These are phyloP conservation scores for Apodemia duryi DNA, from an alignment of 2,888 invertebrate genomes.

Conservation along the genomic window DNA sequence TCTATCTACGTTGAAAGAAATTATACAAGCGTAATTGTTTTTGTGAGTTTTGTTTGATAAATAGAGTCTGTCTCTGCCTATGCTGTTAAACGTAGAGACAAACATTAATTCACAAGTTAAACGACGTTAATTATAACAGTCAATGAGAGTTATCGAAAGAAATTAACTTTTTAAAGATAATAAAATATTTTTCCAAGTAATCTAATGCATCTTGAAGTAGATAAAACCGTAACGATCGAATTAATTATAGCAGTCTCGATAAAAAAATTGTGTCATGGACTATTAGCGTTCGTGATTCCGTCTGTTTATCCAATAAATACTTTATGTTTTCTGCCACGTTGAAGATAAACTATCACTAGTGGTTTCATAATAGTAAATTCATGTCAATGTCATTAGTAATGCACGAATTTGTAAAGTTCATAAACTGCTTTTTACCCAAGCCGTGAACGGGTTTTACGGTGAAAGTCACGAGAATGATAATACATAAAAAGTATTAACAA, in stretches of 20 bases:
- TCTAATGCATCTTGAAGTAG: background rate
- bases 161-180: no score
- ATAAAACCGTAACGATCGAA: slow-evolving; percentile 18
- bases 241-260: slow-evolving; percentile 32
- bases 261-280: slow-evolving; percentile 64
- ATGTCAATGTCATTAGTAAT: slow-evolving; percentile 49
- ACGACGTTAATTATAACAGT: no score
- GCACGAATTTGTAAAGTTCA: slow-evolving; percentile 43
- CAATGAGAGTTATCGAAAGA: no score
- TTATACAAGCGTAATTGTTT: no score
- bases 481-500: background rate
- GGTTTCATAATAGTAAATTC: slow-evolving; percentile 33
- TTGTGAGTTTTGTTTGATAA: no score
- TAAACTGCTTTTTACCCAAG: slow-evolving; percentile 5
- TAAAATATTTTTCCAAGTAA: background rate
- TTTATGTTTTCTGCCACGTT: background rate
- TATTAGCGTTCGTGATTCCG: slow-evolving; percentile 52
- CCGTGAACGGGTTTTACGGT: slow-evolving; percentile 19
- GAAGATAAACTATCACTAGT: background rate
- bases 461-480: background rate
- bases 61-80: no score
- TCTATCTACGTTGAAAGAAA: no score
- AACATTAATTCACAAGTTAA: no score
- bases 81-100: no score
- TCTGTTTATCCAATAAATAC: slow-evolving; percentile 34